Conservation (phyloP, 2,888 invertebrate genomes). For the Aricia artaxerxes region DNA sequence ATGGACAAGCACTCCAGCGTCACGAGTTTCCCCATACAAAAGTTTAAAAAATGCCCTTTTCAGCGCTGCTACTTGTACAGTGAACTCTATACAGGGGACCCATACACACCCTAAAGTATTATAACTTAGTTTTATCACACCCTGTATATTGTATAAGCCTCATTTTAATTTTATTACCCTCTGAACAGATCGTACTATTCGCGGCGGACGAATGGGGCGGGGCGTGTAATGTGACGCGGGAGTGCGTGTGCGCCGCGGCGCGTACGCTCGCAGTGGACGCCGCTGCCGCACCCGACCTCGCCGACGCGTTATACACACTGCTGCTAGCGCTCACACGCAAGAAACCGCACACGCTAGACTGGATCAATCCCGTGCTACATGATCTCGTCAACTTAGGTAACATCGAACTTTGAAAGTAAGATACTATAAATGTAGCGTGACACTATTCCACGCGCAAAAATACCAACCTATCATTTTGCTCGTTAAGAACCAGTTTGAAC, state of each 20-base stretch:
- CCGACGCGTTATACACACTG: constrained; percentile 85
- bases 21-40: too few relatives aligned
- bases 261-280: constrained; percentile 73
- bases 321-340: constrained; percentile 85
- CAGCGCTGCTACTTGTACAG: too few relatives aligned
- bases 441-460: too few relatives aligned
- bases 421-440: neutral
- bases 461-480: too few relatives aligned
- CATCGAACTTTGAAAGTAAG: neutral
- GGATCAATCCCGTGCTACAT: constrained; percentile 59
- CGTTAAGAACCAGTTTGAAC: too few relatives aligned
- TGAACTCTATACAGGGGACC: too few relatives aligned
- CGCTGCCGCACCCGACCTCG: constrained; percentile 76
- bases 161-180: too few relatives aligned
- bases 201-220: constrained; percentile 62
- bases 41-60: too few relatives aligned
- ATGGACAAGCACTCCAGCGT: too few relatives aligned
- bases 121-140: too few relatives aligned
- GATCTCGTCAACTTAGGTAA: constrained; percentile 62
- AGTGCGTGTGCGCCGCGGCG: constrained; percentile 49
- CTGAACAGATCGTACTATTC: constrained; percentile 50
- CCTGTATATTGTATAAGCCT: too few relatives aligned
- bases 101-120: too few relatives aligned
- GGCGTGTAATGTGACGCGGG: constrained; percentile 52
- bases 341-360: constrained; percentile 69